Base-by-base conservation (phyloP, 2,888 invertebrate species). In the Callosobruchus maculatus region DNA sequence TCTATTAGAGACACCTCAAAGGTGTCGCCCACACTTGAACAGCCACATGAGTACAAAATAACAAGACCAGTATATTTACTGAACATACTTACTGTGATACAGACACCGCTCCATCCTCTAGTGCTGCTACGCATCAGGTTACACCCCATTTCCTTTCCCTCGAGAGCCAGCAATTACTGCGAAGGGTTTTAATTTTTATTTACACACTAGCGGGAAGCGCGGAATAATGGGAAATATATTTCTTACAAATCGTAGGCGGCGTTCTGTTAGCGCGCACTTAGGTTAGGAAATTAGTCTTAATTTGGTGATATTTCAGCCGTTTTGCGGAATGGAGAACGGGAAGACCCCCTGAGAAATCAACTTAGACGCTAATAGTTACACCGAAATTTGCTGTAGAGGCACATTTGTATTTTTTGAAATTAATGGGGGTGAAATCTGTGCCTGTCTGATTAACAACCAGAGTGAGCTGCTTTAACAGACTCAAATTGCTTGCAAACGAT, bases 181-280 rank as follows among this genome's bases (percentile, higher is more conserved):
- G 26, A 70, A 26, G 70, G 26, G 70, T 20, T 70, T 70, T 70
- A 70, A 70, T 70, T 70, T 70, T 70, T 70, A 70, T 70, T 70
- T 70, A 21, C 70, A 70, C 22, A 70, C 22, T 26, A 70, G 70
- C 70, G 21, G 26, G 26, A 49, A 49, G 49, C 49, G 49, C 49
- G 49, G 49, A 70, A 26, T 70, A 70, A 70, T 26, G 22, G 70
- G 70, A 70, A 70, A 70, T 70, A 70, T 70, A 71, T 75, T 74
- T 75, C 74, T 71, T 73, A 73, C 71, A 68, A 73, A 73, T 69
- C 31, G 49, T 73, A 70, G 70, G 69, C 70, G 73, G 13, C 20
- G 30, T 21, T 68, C 22, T 66, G 66, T 21, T 70, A 70, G 26
- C 22, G 70, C 20, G 26, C 70, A 70, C 70, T 70, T 70, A 70